phyloP scores from a whole-genome alignment of 2,113 vertebrate genomes.

The Galeopterus variegatus region DNA sequence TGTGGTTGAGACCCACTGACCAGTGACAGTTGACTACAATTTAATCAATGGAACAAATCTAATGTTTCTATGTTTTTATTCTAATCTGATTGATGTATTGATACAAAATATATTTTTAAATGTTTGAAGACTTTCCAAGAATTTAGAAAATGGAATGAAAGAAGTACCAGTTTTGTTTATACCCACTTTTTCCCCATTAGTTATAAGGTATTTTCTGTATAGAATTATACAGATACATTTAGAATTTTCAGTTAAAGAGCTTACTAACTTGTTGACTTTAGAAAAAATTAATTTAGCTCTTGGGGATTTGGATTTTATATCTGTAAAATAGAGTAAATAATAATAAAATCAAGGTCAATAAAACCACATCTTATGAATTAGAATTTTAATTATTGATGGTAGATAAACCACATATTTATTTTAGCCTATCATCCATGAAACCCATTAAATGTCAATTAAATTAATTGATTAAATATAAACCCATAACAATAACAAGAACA shows the following conservation, averaged over 20 bases:
- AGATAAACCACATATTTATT: background rate
- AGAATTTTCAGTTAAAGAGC: background rate
- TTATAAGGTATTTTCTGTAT: background rate
- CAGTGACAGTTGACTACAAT: background rate
- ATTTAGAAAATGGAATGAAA: background rate
- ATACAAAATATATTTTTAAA: slow-evolving; percentile 13
- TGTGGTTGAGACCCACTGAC: background rate
- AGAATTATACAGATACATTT: background rate
- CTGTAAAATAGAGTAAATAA: background rate
- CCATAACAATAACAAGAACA: background rate
- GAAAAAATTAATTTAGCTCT: background rate
- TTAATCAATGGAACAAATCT: background rate
- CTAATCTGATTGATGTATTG: background rate
- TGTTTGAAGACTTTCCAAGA: background rate
- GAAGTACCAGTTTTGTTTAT: background rate
- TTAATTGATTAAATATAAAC: background rate
- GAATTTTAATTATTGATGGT: background rate
- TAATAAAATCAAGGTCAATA: background rate
- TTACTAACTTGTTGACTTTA: background rate
- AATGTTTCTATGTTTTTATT: background rate
- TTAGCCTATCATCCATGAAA: background rate
- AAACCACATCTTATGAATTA: background rate
- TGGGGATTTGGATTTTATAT: background rate
- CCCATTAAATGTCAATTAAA: background rate
- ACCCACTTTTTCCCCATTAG: background rate